A percentile compares a stretch with the other conserved stretches of the same genome.
phyloP scores from a whole-genome alignment of 2,888 invertebrate genomes.

The Nomada ruficornis region DNA sequence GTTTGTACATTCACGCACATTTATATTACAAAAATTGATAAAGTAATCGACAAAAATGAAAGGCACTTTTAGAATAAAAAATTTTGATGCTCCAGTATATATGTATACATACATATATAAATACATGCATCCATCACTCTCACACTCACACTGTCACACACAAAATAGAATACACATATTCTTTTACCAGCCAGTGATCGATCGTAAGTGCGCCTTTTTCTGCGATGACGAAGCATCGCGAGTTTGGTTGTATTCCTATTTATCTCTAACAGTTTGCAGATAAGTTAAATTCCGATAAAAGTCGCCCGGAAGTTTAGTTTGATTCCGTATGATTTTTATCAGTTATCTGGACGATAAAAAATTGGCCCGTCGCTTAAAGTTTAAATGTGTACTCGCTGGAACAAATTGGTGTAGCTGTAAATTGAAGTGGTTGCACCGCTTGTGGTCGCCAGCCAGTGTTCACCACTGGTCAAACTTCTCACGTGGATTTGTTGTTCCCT shows the following conservation, averaged over 20 bases:
- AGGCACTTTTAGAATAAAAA: conserved; percentile 37
- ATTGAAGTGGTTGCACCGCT: no score
- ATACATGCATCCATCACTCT: no score
- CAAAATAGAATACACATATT: not conserved
- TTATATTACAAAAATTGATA: conserved; percentile 29
- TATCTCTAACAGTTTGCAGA: conserved; percentile 19
- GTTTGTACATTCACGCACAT: conserved; percentile 51
- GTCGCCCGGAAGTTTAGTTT: not conserved
- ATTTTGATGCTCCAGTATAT: conserved; percentile 23
- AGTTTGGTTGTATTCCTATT: conserved; percentile 16
- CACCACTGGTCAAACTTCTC: no score
- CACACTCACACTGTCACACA: no score
- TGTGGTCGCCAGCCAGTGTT: no score
- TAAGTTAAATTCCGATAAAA: conserved; percentile 27
- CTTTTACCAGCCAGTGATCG: not conserved
- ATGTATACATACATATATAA: not conserved
- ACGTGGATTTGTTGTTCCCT: no score
- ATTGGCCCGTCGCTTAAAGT: conserved; percentile 28
- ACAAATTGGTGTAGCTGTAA: no score
- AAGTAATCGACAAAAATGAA: conserved; percentile 33
- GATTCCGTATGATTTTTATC: conserved; percentile 6
- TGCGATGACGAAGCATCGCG: conserved; percentile 3
- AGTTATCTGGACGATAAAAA: conserved; percentile 10
- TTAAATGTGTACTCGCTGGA: no score
- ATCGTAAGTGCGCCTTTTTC: conserved; percentile 7